Conservation (phyloP, 1,140 invertebrate species). For the Hyposmocoma kahamanoa region DNA sequence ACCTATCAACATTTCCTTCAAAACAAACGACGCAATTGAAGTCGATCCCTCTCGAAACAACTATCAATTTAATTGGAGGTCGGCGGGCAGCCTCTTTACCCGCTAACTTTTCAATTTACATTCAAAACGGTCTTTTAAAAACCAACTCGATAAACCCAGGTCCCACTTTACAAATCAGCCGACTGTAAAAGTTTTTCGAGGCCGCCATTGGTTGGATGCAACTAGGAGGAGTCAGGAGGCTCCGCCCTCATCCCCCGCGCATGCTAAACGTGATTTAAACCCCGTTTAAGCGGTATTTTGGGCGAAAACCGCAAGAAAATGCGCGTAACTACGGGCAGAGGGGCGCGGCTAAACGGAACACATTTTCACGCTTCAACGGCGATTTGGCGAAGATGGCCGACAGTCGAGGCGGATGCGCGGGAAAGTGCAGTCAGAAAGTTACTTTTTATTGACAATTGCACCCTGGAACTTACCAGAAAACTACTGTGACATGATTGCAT, state of each 20-base stretch:
- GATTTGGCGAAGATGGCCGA: slow-evolving; percentile 60
- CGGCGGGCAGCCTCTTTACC: slow-evolving; percentile 62
- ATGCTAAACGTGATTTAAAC: slow-evolving; percentile 68
- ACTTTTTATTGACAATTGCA: not conserved
- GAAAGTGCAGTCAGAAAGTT: slow-evolving; percentile 39
- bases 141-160: slow-evolving; percentile 67
- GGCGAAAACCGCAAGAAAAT: slow-evolving; percentile 70
- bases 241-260: slow-evolving; percentile 47
- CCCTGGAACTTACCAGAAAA: too few species aligned
- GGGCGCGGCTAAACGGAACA: slow-evolving; percentile 68
- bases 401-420: slow-evolving; percentile 54
- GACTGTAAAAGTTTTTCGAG: slow-evolving; percentile 43
- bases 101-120: slow-evolving; percentile 72
- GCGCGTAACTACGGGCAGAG: slow-evolving; percentile 63
- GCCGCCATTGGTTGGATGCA: slow-evolving; percentile 32
- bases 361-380: slow-evolving; percentile 61
- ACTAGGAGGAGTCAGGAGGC: slow-evolving; percentile 39
- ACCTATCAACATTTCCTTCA: too few species aligned
- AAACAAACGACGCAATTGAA: not conserved
- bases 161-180: slow-evolving; percentile 58
- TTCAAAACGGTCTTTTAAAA: slow-evolving; percentile 72
- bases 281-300: slow-evolving; percentile 72
- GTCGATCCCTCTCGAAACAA: slow-evolving; percentile 12
- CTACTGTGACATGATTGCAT: too few species aligned
- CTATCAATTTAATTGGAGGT: slow-evolving; percentile 71